A percentile compares a stretch with the other conserved stretches of the same genome.
These are phyloP conservation scores for Agrotis clavis DNA, from an alignment of 2,888 invertebrate species.

Conservation along the genomic window DNA sequence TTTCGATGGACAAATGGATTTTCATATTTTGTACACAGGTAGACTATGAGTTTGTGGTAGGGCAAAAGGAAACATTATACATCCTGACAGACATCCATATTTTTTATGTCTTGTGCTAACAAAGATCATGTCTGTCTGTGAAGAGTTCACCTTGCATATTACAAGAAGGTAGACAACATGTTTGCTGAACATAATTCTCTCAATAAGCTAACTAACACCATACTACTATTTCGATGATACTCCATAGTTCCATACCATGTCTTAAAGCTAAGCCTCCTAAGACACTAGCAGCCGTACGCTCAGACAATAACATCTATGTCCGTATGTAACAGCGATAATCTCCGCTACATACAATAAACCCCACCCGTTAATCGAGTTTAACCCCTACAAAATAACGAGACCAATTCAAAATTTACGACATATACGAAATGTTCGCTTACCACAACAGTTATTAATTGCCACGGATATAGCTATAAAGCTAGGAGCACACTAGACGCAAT, in stretches of 20 bases:
- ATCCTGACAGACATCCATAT: too few relatives aligned
- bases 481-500: conserved; percentile 80
- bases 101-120: too few relatives aligned
- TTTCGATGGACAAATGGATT: too few relatives aligned
- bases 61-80: too few relatives aligned
- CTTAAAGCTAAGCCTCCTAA: conserved; percentile 58
- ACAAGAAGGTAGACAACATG: too few relatives aligned
- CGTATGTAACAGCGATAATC: conserved; percentile 68
- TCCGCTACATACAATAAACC: conserved; percentile 77
- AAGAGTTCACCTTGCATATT: not conserved
- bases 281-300: conserved; percentile 42
- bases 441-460: conserved; percentile 82
- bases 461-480: conserved; percentile 78
- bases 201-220: conserved; percentile 5
- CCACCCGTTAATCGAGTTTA: conserved; percentile 82
- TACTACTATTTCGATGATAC: conserved; percentile 27
- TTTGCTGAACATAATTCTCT: not conserved
- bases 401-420: conserved; percentile 81
- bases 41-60: too few relatives aligned
- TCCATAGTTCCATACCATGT: conserved; percentile 33
- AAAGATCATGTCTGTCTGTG: too few relatives aligned
- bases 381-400: conserved; percentile 83
- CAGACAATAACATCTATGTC: conserved; percentile 60
- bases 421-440: conserved; percentile 82
- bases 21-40: too few relatives aligned